Conservation (phyloP, 1,140 invertebrate species). For the Calephelis virginiensis region DNA sequence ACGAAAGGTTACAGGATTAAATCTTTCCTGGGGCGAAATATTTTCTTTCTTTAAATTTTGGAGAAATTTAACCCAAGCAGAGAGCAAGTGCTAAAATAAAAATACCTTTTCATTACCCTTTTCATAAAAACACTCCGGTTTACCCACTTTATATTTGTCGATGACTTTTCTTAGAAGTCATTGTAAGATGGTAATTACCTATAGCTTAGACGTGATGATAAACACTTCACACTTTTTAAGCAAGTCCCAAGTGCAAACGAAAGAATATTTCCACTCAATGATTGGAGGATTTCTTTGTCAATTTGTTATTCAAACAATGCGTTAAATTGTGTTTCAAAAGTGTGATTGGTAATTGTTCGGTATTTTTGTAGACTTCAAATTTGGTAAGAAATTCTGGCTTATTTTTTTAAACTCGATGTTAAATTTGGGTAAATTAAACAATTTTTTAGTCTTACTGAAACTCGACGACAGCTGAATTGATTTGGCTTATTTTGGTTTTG, state of each 20-base stretch:
- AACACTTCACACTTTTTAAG: constrained; percentile 10
- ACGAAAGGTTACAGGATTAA: no score
- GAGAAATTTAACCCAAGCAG: no score
- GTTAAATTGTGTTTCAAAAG: not conserved
- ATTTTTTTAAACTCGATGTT: no score
- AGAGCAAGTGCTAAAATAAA: no score
- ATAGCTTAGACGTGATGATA: constrained; percentile 11
- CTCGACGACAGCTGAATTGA: no score
- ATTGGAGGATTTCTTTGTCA: not conserved
- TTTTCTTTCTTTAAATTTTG: no score
- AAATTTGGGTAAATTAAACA: no score
- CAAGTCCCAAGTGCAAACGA: not conserved
- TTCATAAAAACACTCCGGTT: not conserved
- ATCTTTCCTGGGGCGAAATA: no score
- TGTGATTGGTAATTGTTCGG: not conserved
- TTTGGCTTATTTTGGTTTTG: no score
- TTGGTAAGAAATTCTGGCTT: no score
- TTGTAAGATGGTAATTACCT: not conserved
- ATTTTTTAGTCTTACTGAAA: no score
- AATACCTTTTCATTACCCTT: no score
- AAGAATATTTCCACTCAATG: constrained; percentile 6
- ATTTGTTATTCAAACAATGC: not conserved
- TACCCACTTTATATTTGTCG: constrained; percentile 1
- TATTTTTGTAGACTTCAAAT: not conserved
- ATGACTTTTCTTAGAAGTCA: constrained; percentile 7